A percentile compares a stretch with the other conserved stretches of the same genome.
Conservation (phyloP, 2,797 vertebrate species). For the Trematomus bernacchii region DNA sequence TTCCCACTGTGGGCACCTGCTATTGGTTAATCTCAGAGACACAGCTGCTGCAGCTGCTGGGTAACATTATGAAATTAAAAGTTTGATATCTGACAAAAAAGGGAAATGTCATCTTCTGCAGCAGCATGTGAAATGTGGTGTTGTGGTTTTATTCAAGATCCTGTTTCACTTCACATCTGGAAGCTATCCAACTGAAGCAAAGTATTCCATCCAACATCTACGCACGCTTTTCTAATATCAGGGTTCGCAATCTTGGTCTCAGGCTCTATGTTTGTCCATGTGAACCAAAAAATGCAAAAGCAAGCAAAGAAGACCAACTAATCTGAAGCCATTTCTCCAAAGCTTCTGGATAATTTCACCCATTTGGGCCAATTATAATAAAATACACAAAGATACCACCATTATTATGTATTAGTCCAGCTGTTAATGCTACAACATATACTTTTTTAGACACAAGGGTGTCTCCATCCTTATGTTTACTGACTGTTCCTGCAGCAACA, state of each 20-base stretch:
- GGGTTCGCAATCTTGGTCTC: constrained; percentile 12
- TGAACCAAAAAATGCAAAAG: background rate
- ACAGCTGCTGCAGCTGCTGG: constrained; percentile 68
- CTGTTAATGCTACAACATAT: background rate
- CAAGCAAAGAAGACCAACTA: background rate
- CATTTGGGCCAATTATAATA: background rate
- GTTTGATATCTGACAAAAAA: too few relatives aligned
- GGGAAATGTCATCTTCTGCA: constrained; percentile 1
- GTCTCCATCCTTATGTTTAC: background rate
- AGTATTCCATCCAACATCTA: background rate
- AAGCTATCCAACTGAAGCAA: constrained; percentile 24
- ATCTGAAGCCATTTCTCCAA: background rate
- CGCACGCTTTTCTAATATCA: constrained; percentile 6
- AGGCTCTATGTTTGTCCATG: background rate
- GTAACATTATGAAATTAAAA: background rate
- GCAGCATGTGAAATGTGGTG: background rate
- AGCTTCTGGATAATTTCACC: background rate
- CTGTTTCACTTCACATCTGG: constrained; percentile 58
- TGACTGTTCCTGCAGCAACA: background rate
- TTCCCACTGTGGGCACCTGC: constrained; percentile 68
- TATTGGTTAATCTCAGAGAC: constrained; percentile 43
- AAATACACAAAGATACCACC: background rate
- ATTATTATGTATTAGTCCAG: background rate
- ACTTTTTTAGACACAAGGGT: background rate
- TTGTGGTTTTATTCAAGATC: background rate